Evolutionary conservation across 2,113 vertebrate genomes (phyloP), one percentile per base, ranked within the genome.

Genomic region (Spizaetus ornatus): DNA sequence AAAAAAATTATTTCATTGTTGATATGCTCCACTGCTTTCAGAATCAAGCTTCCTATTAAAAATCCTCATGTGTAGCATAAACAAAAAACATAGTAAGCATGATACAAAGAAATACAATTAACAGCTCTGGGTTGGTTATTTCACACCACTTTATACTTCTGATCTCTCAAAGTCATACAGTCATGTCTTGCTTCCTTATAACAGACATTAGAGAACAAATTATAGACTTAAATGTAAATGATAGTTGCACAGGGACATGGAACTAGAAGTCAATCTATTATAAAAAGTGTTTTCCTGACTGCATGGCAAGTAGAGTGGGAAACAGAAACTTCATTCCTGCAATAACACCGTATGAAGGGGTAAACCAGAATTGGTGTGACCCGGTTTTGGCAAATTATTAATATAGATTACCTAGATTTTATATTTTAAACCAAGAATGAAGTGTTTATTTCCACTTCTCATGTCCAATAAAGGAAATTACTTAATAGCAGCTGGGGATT

Each of bases 221-320:
- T 83, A 90, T 16, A 96, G 80, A 93, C 77, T 84, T 58, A 86
- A 84, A 93, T 10, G 27, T 53, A 96, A 96, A 77, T 79, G 26
- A 62, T 18, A 22, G 21, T 21, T 91, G 79, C 48, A 43, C n/a
- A 83, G 43, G 63, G 83, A 84, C 43, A n/a, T 40, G 34, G n/a
- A 86, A 63, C 55, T 71, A 42, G 38, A 90, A 90, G 70, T 70
- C 16, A 91, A 34, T 47, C 42, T 80, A 9, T 66, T 87, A 69
- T 18, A 90, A 55, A 77, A 70, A 72, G 13, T 32, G 56, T 42
- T 86, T 5, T 84, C 23, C 63, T 36, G 55, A 71, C 10, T 43
- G n/a, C n/a, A 38, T 17, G 85, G 70, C 14, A 72, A 80, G 67
- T n/a, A 90, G 53, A 38, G 18, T 66, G 36, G 23, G 36, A 89